Evolutionary conservation across 2,113 vertebrate species (phyloP).

Genomic region (Cepphus grylle): DNA sequence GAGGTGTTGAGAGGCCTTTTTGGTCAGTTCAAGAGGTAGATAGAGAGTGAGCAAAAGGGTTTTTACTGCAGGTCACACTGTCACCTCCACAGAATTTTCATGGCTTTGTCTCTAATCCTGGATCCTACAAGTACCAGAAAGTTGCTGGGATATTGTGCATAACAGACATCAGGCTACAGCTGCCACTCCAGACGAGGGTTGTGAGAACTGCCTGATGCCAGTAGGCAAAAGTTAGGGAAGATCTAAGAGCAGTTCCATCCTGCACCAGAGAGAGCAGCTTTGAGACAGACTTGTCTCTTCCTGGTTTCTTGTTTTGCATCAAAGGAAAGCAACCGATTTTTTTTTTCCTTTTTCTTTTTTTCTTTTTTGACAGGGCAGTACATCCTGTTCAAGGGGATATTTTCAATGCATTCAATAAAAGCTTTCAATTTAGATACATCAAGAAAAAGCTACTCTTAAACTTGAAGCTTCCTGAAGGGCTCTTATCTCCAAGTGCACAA

Average conservation of each 20-base stretch:
- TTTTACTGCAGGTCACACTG: background rate
- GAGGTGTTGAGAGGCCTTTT: background rate
- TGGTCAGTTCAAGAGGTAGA: background rate
- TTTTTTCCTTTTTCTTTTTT: background rate
- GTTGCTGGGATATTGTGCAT: background rate
- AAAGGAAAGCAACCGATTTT: background rate
- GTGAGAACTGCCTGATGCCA: background rate
- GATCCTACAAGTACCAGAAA: background rate
- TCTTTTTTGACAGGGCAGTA: background rate
- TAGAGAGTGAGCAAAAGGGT: background rate
- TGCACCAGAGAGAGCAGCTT: background rate
- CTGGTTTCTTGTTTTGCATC: conserved; percentile 28
- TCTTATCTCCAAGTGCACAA: conserved; percentile 33
- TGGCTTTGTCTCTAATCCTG: background rate
- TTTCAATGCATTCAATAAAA: conserved; percentile 38
- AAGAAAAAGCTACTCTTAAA: conserved; percentile 34
- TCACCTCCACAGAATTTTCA: background rate
- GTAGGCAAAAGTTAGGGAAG: background rate
- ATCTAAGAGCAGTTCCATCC: background rate
- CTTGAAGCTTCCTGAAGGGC: conserved; percentile 29
- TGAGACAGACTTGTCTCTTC: background rate
- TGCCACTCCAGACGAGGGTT: background rate
- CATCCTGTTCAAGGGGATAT: conserved; percentile 42
- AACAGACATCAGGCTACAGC: background rate
- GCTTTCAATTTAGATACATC: conserved; percentile 17